These are phyloP conservation scores for Eueides isabella DNA, from an alignment of 1,140 invertebrate genomes.

Conservation along the genomic window DNA sequence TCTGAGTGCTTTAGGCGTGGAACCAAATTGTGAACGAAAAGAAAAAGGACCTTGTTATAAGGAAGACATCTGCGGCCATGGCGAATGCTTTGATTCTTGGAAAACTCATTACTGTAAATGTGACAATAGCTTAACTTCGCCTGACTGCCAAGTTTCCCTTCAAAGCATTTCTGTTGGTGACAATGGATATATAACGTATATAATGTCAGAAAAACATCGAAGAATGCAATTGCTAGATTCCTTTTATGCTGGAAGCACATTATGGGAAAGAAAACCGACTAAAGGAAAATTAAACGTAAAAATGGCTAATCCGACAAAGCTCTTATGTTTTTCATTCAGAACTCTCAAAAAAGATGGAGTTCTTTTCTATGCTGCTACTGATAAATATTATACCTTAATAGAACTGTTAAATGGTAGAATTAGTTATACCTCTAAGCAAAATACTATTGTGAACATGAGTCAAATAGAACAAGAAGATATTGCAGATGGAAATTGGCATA, in stretches of 20 bases:
- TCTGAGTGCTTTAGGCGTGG: constrained; percentile 86
- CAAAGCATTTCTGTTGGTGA: constrained; percentile 90
- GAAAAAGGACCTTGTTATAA: constrained; percentile 84
- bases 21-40: constrained; percentile 88
- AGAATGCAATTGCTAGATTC: constrained; percentile 92
- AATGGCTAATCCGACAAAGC: constrained; percentile 83
- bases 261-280: constrained; percentile 83
- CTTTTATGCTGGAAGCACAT: constrained; percentile 87
- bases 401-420: constrained; percentile 89
- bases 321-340: constrained; percentile 90
- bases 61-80: constrained; percentile 85
- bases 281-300: constrained; percentile 72
- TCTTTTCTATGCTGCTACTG: constrained; percentile 91
- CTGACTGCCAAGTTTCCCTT: constrained; percentile 90
- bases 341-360: constrained; percentile 90
- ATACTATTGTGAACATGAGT: constrained; percentile 91
- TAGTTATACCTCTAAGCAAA: constrained; percentile 89
- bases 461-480: constrained; percentile 82
- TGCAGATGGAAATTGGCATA: constrained; percentile 93
- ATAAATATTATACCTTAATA: constrained; percentile 93
- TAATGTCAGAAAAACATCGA: constrained; percentile 91
- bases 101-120: constrained; percentile 87
- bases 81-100: constrained; percentile 93
- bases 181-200: constrained; percentile 90
- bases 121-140: constrained; percentile 86